Conservation (phyloP, 2,888 invertebrate species). For the Caenorhabditis japonica region DNA sequence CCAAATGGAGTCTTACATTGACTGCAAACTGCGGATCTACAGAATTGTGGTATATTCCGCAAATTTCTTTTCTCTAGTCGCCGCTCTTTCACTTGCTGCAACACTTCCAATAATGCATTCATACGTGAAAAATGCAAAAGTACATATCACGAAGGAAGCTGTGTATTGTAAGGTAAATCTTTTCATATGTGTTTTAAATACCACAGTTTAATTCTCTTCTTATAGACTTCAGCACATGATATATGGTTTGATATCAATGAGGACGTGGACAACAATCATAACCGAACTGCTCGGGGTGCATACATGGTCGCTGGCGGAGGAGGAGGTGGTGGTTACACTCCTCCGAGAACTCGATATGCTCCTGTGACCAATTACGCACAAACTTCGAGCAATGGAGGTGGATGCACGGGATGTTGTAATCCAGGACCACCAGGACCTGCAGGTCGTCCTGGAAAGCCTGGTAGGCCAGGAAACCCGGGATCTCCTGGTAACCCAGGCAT, state of each 20-base stretch:
- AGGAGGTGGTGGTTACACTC: neutral
- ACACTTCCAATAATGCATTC: slow-evolving; percentile 34
- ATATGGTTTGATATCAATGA: slow-evolving; percentile 36
- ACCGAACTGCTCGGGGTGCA: slow-evolving; percentile 31
- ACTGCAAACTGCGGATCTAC: slow-evolving; percentile 18
- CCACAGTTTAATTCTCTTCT: neutral
- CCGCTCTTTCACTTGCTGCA: slow-evolving; percentile 23
- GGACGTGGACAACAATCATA: slow-evolving; percentile 1
- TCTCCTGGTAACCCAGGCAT: slow-evolving; percentile 29
- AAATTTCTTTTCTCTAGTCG: slow-evolving; percentile 21
- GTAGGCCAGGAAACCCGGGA: slow-evolving; percentile 47
- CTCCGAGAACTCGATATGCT: neutral
- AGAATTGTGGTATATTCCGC: slow-evolving; percentile 35
- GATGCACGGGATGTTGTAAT: slow-evolving; percentile 42
- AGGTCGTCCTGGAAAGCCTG: slow-evolving; percentile 29
- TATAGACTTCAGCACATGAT: slow-evolving; percentile 26
- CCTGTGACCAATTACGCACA: neutral
- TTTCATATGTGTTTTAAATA: neutral
- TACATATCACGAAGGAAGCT: slow-evolving; percentile 13
- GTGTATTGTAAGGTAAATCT: slow-evolving; percentile 38
- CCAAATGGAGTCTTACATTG: slow-evolving; percentile 32
- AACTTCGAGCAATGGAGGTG: neutral
- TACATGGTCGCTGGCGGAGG: slow-evolving; percentile 16
- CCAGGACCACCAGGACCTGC: slow-evolving; percentile 44
- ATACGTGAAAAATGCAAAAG: slow-evolving; percentile 21